phyloP scores from a whole-genome alignment of 2,888 invertebrate species.

The Galeruca laticollis region DNA sequence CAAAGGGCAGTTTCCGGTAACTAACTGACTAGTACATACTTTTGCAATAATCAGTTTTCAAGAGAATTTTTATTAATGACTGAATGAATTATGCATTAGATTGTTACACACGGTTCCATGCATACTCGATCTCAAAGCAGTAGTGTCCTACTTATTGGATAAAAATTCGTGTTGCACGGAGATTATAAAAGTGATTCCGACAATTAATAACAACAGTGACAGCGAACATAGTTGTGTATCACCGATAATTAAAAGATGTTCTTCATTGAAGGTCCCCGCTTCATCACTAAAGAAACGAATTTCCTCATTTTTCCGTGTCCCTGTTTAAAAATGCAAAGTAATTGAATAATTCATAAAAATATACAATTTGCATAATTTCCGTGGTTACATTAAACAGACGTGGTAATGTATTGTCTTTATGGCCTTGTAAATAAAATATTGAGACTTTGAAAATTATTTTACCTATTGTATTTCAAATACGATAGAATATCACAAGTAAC shows the following conservation, averaged over 20 bases:
- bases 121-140: too few relatives aligned
- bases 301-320: constrained; percentile 12
- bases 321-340: constrained; percentile 1
- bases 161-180: neutral
- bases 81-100: neutral
- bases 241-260: neutral
- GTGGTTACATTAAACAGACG: neutral
- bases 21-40: too few relatives aligned
- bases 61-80: too few relatives aligned
- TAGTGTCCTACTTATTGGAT: neutral
- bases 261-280: neutral
- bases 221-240: neutral
- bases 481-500: neutral
- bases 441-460: constrained; percentile 5
- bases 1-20: too few relatives aligned
- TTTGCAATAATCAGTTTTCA: too few relatives aligned
- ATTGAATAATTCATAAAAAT: constrained; percentile 6
- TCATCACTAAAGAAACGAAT: neutral
- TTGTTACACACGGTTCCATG: too few relatives aligned
- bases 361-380: constrained; percentile 9
- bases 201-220: neutral
- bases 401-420: constrained; percentile 7
- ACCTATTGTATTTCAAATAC: too few relatives aligned
- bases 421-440: constrained; percentile 3
- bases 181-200: neutral